Percentiles rank a stretch among this genome's conserved stretches.
These are phyloP conservation scores for Netelia fuscicornis DNA, from an alignment of 2,888 invertebrate genomes.

Conservation along the genomic window DNA sequence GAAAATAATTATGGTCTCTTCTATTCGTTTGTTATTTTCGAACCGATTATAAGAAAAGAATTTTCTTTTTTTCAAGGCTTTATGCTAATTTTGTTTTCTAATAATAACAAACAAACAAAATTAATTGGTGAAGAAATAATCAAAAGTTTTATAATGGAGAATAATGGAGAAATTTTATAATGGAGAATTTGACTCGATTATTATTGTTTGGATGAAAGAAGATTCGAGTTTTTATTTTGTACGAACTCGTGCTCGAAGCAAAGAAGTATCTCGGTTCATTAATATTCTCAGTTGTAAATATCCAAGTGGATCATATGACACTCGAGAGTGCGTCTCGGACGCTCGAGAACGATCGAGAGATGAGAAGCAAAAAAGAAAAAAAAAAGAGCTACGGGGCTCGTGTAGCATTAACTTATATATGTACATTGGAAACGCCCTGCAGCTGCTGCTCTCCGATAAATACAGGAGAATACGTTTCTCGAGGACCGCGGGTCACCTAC, in stretches of 20 bases:
- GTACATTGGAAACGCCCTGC: conserved; percentile 55
- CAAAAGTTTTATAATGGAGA: no score
- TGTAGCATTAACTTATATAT: conserved; percentile 33
- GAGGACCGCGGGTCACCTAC: conserved; percentile 31
- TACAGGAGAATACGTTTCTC: conserved; percentile 27
- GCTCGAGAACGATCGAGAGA: conserved; percentile 6
- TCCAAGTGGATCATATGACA: conserved; percentile 45
- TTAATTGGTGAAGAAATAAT: no score
- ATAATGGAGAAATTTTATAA: no score
- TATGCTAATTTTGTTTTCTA: no score
- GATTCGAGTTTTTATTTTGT: background rate
- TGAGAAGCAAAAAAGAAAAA: conserved; percentile 10
- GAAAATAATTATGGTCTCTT: background rate
- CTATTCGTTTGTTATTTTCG: background rate
- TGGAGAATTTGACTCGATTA: background rate
- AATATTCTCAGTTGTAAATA: conserved; percentile 20
- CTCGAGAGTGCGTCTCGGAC: conserved; percentile 6
- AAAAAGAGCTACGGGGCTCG: background rate
- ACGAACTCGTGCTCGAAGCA: background rate
- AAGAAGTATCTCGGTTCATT: conserved; percentile 1
- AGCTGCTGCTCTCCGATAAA: conserved; percentile 52
- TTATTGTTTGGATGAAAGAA: background rate
- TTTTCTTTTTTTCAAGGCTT: no score
- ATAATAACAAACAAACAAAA: no score
- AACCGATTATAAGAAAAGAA: background rate